Evolutionary conservation across 2,888 invertebrate species (phyloP).

Genomic region (Herminia tarsipennalis): DNA sequence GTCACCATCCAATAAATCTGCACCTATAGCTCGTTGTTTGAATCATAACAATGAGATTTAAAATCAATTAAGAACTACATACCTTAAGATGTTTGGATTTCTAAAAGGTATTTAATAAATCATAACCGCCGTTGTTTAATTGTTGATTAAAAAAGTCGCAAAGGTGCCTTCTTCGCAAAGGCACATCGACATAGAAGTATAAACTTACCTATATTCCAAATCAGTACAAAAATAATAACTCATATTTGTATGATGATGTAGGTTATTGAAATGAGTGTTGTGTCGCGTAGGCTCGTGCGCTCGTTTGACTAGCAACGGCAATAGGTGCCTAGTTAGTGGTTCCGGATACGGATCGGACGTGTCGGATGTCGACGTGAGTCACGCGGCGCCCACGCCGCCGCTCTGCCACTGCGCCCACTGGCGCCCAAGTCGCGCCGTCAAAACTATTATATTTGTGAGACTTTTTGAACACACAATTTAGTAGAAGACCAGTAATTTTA

Average conservation of each 20-base stretch:
- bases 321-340: constrained; percentile 80
- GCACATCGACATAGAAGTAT: too few relatives aligned
- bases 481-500: not conserved
- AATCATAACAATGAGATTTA: not conserved
- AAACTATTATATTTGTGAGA: constrained; percentile 18
- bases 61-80: too few relatives aligned
- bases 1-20: constrained; percentile 62
- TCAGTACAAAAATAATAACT: constrained; percentile 27
- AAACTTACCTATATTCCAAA: constrained; percentile 1
- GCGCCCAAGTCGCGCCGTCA: constrained; percentile 35
- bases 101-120: too few relatives aligned
- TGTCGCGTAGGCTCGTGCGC: constrained; percentile 70
- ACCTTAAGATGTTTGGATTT: too few relatives aligned
- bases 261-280: constrained; percentile 65
- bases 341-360: constrained; percentile 85
- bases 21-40: constrained; percentile 26
- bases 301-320: constrained; percentile 67
- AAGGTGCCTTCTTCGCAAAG: too few relatives aligned
- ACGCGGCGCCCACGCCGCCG: constrained; percentile 68
- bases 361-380: constrained; percentile 86
- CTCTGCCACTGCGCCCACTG: constrained; percentile 44
- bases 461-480: constrained; percentile 1
- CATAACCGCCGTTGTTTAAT: too few relatives aligned
- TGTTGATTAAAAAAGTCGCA: too few relatives aligned
- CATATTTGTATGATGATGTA: constrained; percentile 48